phyloP scores from a whole-genome alignment of 35 echinoderm and acorn worm species.

The Chiridota heheva region DNA sequence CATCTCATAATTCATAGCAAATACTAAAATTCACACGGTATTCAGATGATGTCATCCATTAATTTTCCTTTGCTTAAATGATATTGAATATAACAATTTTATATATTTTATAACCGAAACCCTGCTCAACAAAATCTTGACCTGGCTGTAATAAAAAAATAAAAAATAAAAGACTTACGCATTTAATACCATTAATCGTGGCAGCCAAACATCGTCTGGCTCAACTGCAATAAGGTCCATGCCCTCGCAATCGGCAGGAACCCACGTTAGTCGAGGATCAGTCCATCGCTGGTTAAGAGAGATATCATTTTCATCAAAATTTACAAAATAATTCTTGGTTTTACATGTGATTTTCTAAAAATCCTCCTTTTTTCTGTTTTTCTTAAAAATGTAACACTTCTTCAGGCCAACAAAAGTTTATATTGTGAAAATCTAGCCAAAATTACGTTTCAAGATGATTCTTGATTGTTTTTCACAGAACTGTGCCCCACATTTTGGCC shows the following conservation, averaged over 20 bases:
- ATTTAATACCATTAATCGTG: not conserved
- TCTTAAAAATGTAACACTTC: too few species aligned
- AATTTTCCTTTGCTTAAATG: too few species aligned
- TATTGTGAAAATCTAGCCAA: not conserved
- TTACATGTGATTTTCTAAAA: not conserved
- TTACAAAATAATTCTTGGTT: not conserved
- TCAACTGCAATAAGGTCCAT: conserved; percentile 11
- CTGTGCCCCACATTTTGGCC: too few species aligned
- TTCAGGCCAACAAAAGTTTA: not conserved
- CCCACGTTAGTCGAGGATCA: conserved; percentile 22
- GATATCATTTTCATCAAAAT: not conserved
- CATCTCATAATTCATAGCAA: too few species aligned
- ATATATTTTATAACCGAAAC: too few species aligned
- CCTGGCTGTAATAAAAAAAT: not conserved
- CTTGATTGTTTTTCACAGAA: not conserved
- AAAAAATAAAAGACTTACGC: conserved; percentile 2
- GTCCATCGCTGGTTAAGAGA: conserved; percentile 4
- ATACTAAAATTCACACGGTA: too few species aligned
- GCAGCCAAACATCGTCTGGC: conserved; percentile 24
- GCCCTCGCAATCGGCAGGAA: conserved; percentile 14
- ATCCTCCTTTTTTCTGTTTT: too few species aligned
- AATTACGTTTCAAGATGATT: not conserved
- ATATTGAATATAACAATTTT: too few species aligned
- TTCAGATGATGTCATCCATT: too few species aligned
- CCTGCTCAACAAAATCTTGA: too few species aligned